phyloP scores from a whole-genome alignment of 2,797 vertebrate species.

The Loriculus beryllinus region DNA sequence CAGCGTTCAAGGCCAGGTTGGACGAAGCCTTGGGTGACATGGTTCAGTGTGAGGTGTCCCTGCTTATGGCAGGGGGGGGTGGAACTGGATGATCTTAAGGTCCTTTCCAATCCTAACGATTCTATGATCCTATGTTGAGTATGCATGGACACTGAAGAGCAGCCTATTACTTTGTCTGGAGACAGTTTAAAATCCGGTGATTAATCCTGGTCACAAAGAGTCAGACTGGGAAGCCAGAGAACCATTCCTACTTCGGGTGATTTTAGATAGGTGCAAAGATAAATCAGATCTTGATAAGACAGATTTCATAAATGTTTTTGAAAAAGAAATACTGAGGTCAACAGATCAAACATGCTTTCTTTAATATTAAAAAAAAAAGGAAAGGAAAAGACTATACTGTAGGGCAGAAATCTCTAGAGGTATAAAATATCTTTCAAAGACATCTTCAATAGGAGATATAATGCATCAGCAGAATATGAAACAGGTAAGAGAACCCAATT shows the following conservation, averaged over 20 bases:
- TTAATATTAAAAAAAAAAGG: neutral
- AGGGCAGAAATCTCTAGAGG: neutral
- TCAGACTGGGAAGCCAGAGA: neutral
- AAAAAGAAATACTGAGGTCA: neutral
- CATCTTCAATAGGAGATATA: neutral
- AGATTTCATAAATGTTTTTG: neutral
- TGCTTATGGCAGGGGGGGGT: too few species aligned
- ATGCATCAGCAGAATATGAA: neutral
- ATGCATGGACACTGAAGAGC: neutral
- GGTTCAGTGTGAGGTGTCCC: too few species aligned
- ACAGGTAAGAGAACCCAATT: neutral
- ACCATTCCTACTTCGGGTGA: neutral
- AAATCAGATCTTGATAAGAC: neutral
- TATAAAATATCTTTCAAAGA: neutral
- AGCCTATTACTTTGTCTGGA: neutral
- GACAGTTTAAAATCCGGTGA: neutral
- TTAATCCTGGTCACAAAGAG: neutral
- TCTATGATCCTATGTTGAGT: neutral
- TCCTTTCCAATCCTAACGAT: too few species aligned
- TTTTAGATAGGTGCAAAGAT: neutral
- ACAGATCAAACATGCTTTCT: neutral
- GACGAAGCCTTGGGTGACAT: too few species aligned
- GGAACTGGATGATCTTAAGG: too few species aligned
- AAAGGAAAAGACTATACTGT: too few species aligned
- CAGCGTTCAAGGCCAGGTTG: too few species aligned